Conservation (phyloP, 2,113 vertebrate species). For the Phyllostomus hastatus region DNA sequence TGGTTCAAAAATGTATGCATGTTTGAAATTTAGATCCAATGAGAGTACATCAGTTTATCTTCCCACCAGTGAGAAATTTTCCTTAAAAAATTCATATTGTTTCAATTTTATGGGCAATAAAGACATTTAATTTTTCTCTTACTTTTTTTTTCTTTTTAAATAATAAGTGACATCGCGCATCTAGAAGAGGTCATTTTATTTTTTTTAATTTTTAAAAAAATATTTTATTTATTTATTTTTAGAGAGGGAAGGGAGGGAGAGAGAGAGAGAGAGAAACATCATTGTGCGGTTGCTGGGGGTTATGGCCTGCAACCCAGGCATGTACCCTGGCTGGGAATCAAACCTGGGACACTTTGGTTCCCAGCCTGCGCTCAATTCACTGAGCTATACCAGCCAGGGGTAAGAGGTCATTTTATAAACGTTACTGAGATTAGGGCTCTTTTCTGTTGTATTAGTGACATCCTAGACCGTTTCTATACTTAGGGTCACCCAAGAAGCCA, state of each 20-base stretch:
- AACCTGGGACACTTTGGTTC: too few relatives aligned
- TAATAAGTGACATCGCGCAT: neutral
- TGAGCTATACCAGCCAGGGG: too few relatives aligned
- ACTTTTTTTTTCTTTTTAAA: constrained; percentile 8
- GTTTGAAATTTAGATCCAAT: constrained; percentile 33
- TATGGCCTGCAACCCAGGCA: too few relatives aligned
- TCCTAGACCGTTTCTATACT: neutral
- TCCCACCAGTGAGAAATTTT: neutral
- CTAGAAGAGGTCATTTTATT: neutral
- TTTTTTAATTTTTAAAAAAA: too few relatives aligned
- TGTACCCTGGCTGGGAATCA: too few relatives aligned
- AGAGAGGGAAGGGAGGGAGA: too few relatives aligned
- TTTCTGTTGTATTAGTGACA: neutral
- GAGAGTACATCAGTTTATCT: constrained; percentile 1
- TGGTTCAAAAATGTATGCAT: neutral
- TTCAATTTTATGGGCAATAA: neutral
- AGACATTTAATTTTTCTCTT: constrained; percentile 5
- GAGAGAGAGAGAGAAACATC: too few relatives aligned
- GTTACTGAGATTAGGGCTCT: neutral
- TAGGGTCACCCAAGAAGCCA: neutral
- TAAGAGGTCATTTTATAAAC: neutral
- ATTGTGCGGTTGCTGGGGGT: too few relatives aligned
- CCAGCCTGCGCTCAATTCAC: too few relatives aligned
- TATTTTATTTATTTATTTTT: too few relatives aligned
- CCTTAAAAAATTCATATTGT: neutral